These are phyloP conservation scores for Nothocercus nigrocapillus DNA, from an alignment of 2,113 vertebrate genomes.

Conservation along the genomic window DNA sequence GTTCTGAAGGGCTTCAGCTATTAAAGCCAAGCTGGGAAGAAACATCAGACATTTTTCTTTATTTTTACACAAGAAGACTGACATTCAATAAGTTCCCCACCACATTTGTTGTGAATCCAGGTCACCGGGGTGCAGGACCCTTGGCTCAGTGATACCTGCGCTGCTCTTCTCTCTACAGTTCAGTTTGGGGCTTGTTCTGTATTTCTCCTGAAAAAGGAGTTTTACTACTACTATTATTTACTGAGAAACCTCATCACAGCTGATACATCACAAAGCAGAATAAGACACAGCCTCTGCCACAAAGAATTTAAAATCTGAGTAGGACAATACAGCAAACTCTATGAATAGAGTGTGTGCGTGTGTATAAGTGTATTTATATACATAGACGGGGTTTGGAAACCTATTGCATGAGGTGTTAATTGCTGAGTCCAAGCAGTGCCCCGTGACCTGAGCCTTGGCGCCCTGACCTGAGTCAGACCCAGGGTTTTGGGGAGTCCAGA, in stretches of 20 bases:
- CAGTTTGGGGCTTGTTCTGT: neutral
- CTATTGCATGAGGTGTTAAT: neutral
- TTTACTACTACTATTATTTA: neutral
- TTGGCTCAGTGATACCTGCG: neutral
- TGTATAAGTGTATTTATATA: too few species aligned
- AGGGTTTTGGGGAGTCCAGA: neutral
- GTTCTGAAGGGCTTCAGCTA: neutral
- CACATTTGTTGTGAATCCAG: neutral
- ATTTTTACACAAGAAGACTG: neutral
- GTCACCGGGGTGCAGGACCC: neutral
- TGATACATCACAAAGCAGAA: neutral
- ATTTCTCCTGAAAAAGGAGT: neutral
- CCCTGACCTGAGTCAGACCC: neutral
- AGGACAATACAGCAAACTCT: neutral
- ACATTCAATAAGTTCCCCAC: neutral
- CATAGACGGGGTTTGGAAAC: neutral
- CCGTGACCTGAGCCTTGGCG: rapidly evolving
- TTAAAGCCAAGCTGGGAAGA: neutral
- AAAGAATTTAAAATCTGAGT: neutral
- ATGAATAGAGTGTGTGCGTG: neutral
- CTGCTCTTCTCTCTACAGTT: neutral
- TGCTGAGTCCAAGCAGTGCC: neutral
- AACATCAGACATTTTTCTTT: neutral
- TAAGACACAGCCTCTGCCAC: neutral
- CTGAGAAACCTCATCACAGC: neutral